These are phyloP conservation scores for Polylopha cassiicola DNA, from an alignment of 2,888 invertebrate species.

Conservation along the genomic window DNA sequence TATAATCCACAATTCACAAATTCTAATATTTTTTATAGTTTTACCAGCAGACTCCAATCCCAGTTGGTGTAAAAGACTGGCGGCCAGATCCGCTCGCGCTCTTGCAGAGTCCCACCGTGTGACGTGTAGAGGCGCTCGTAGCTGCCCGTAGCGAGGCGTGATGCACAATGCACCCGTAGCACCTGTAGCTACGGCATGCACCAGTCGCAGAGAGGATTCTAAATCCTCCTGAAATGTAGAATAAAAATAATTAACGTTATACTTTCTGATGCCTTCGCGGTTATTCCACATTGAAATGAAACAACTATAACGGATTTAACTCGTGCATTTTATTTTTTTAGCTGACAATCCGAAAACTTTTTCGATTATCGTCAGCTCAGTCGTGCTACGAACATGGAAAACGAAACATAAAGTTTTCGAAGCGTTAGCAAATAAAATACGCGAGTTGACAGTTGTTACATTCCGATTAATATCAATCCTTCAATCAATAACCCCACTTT, in stretches of 20 bases:
- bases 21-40: conserved; percentile 24
- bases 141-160: conserved; percentile 81
- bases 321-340: no score
- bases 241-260: conserved; percentile 20
- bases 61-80: conserved; percentile 84
- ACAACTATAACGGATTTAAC: no score
- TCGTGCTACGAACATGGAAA: no score
- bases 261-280: conserved; percentile 25
- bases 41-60: conserved; percentile 77
- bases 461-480: no score
- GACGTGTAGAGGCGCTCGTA: conserved; percentile 83
- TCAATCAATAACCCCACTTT: no score
- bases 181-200: conserved; percentile 85
- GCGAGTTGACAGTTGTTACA: no score
- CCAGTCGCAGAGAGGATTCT: conserved; percentile 82
- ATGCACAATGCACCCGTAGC: conserved; percentile 85
- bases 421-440: no score
- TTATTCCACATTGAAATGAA: no score
- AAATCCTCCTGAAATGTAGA: conserved; percentile 69
- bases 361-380: no score
- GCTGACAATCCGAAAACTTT: no score
- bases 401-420: no score
- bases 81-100: conserved; percentile 88
- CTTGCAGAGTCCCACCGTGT: conserved; percentile 84
- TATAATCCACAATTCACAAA: neutral